A percentile compares a stretch with the other conserved stretches of the same genome.
Evolutionary conservation across 2,797 vertebrate genomes (phyloP).

Genomic region (Karalla daura): DNA sequence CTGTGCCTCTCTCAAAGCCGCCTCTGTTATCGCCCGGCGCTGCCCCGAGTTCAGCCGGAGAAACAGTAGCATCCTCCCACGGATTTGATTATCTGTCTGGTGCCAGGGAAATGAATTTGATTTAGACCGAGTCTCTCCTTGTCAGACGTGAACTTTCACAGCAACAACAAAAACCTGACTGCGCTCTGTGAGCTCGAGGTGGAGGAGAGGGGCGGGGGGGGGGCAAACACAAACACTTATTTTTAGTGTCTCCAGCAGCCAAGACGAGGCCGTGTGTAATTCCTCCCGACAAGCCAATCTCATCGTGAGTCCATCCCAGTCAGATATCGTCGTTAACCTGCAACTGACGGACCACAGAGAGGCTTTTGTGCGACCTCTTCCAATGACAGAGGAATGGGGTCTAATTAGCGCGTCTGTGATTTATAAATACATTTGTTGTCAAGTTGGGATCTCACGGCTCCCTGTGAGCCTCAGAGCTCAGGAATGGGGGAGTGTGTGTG

Average conservation of each 20-base stretch:
- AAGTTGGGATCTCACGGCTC: constrained; percentile 44
- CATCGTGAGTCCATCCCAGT: constrained; percentile 3
- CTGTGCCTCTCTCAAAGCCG: constrained; percentile 63
- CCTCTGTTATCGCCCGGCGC: constrained; percentile 62
- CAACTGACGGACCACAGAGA: constrained; percentile 31
- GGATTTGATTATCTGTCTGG: constrained; percentile 53
- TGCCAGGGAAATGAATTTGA: constrained; percentile 19
- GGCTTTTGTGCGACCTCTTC: constrained; percentile 33
- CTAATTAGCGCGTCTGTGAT: constrained; percentile 55
- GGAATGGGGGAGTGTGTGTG: background rate
- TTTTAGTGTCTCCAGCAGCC: background rate
- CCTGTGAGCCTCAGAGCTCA: constrained; percentile 28
- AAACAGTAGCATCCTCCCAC: constrained; percentile 49
- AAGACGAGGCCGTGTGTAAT: background rate
- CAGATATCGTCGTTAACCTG: constrained; percentile 28
- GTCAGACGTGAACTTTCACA: constrained; percentile 2
- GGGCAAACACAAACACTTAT: background rate
- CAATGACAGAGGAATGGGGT: constrained; percentile 39
- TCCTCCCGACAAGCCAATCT: background rate
- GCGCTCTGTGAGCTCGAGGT: background rate
- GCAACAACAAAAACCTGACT: background rate
- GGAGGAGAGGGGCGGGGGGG: too few relatives aligned
- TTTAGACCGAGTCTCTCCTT: background rate
- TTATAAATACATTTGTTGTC: constrained; percentile 65
- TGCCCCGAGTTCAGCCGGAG: constrained; percentile 35